These are phyloP conservation scores for Oncorhynchus keta DNA, from an alignment of 2,113 vertebrate genomes.

Conservation along the genomic window DNA sequence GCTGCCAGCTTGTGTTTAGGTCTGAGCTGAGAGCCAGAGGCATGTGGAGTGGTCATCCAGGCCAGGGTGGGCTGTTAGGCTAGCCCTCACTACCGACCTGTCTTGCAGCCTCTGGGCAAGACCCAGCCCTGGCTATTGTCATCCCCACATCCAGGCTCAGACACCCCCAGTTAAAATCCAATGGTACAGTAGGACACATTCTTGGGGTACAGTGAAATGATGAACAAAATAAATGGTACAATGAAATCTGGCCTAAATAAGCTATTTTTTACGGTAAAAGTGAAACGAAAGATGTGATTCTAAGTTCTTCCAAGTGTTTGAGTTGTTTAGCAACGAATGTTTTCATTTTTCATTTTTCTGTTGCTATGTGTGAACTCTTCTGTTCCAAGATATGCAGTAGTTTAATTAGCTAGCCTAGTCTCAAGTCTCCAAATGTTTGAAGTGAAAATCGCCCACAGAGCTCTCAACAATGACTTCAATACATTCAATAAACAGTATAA, in stretches of 20 bases:
- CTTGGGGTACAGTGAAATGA: not conserved
- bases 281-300: no score
- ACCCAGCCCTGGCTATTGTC: slow-evolving; percentile 52
- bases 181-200: not conserved
- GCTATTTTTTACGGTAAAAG: no score
- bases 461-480: not conserved
- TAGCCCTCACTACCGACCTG: not conserved
- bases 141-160: slow-evolving; percentile 42
- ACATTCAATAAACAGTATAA: not conserved
- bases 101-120: not conserved
- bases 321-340: no score
- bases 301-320: not conserved
- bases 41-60: slow-evolving; percentile 33
- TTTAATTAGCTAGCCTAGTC: not conserved
- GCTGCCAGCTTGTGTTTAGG: slow-evolving; percentile 70
- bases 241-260: not conserved
- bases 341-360: no score
- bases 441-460: not conserved
- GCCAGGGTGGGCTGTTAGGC: not conserved
- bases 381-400: not conserved
- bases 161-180: not conserved
- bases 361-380: no score
- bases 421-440: not conserved
- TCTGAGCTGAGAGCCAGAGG: slow-evolving; percentile 59
- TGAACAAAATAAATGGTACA: slow-evolving; percentile 10